Evolutionary conservation across 1,140 invertebrate species (phyloP).

Genomic region (Tetragnatha versicolor): DNA sequence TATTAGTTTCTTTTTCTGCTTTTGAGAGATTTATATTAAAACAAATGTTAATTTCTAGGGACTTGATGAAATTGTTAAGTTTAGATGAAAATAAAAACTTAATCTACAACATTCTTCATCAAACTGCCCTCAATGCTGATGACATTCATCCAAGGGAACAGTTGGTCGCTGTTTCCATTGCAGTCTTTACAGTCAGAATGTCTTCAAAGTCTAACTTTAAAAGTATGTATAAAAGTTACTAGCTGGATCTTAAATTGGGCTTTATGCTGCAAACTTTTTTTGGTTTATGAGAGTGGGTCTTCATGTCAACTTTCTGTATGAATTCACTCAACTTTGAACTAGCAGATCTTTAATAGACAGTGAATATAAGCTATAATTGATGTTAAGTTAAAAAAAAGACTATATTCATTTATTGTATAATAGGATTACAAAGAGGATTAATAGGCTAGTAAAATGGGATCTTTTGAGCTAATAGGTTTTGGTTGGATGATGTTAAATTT

Average conservation of each 20-base stretch:
- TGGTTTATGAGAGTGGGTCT: background rate
- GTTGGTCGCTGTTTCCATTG: slow-evolving; percentile 37
- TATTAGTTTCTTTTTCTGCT: too few species aligned
- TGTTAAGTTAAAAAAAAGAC: background rate
- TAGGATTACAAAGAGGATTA: too few species aligned
- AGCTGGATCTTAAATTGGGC: too few species aligned
- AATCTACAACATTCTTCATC: slow-evolving; percentile 23
- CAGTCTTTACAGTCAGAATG: slow-evolving; percentile 22
- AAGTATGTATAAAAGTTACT: slow-evolving; percentile 13
- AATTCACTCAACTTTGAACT: background rate
- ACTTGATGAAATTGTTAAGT: slow-evolving; percentile 8
- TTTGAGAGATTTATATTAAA: background rate
- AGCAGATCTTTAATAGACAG: background rate
- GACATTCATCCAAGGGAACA: slow-evolving; percentile 36
- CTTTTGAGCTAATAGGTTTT: too few species aligned
- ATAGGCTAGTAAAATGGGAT: too few species aligned
- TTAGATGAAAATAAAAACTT: slow-evolving; percentile 1
- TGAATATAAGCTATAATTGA: background rate
- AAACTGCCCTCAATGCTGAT: slow-evolving; percentile 27
- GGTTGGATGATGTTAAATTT: too few species aligned
- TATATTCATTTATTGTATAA: too few species aligned
- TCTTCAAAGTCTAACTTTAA: slow-evolving; percentile 5
- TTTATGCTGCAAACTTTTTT: background rate
- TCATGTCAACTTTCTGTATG: background rate
- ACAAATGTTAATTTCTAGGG: background rate